Conservation (phyloP, 92 coral and sea anemone genomes). For the Pocillopora grandis region DNA sequence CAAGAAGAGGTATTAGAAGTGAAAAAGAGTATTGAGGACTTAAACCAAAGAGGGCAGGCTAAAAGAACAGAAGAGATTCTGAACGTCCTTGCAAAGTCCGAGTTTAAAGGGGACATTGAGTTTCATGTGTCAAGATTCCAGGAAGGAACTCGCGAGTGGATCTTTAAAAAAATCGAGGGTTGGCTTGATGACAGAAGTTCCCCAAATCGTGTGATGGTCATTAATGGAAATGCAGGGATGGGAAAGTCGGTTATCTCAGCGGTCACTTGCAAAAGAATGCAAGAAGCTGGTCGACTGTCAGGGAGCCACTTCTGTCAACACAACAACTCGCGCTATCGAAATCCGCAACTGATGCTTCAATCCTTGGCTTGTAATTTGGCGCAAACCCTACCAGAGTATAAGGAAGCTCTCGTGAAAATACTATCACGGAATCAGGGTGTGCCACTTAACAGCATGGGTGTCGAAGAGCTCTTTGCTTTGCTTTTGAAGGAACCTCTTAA, state of each 20-base stretch:
- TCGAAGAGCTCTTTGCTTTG: constrained; percentile 36
- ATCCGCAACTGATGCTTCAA: not conserved
- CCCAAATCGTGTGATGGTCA: not conserved
- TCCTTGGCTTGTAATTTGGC: not conserved
- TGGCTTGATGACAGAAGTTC: not conserved
- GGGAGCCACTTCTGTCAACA: constrained; percentile 4
- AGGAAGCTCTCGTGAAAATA: not conserved
- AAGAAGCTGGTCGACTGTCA: constrained; percentile 25
- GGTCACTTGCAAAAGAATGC: constrained; percentile 27
- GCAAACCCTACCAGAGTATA: not conserved
- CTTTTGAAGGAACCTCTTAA: constrained; percentile 56
- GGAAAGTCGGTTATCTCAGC: no score
- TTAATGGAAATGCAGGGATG: not conserved
- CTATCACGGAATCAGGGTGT: constrained; percentile 9
- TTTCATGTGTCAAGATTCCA: constrained; percentile 1
- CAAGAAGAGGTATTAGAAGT: not conserved
- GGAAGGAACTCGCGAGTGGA: constrained; percentile 54
- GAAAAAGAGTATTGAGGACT: constrained; percentile 10
- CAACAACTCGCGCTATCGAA: not conserved
- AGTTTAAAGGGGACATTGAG: not conserved
- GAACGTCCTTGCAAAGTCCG: not conserved
- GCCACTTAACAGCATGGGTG: constrained; percentile 19
- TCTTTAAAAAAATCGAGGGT: constrained; percentile 17
- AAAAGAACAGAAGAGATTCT: not conserved
- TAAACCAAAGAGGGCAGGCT: constrained; percentile 28